A percentile compares a stretch with the other conserved stretches of the same genome.
These are phyloP conservation scores for Laticauda colubrina DNA, from an alignment of 2,113 vertebrate species.

Conservation along the genomic window DNA sequence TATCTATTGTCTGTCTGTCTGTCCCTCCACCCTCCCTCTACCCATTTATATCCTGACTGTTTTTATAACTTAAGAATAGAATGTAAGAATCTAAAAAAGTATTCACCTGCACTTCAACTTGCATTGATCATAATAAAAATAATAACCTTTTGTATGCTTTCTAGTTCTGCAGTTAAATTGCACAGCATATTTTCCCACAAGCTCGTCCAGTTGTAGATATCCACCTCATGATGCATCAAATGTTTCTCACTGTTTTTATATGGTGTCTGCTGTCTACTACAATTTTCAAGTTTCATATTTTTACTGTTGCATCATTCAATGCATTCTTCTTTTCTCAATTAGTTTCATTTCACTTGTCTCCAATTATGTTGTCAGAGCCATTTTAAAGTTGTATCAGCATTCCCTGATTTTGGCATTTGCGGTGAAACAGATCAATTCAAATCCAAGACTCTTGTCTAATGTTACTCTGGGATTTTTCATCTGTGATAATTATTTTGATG, in stretches of 20 bases:
- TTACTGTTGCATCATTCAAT: not conserved
- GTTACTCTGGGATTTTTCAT: not conserved
- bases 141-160: not conserved
- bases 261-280: not conserved
- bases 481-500: not conserved
- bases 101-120: not conserved
- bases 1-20: no score
- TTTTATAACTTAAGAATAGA: not conserved
- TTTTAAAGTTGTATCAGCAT: not conserved
- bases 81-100: not conserved
- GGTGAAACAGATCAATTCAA: not conserved
- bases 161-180: not conserved
- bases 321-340: not conserved
- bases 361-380: not conserved
- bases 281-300: not conserved
- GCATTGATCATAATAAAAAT: not conserved
- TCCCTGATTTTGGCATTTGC: not conserved
- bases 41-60: not conserved
- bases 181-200: not conserved
- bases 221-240: not conserved
- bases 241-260: not conserved
- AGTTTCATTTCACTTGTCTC: not conserved
- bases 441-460: not conserved
- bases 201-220: not conserved
- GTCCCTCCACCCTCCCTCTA: no score